A percentile compares a stretch with the other conserved stretches of the same genome.
These are phyloP conservation scores for Anoplius nigerrimus DNA, from an alignment of 2,888 invertebrate species.

Conservation along the genomic window DNA sequence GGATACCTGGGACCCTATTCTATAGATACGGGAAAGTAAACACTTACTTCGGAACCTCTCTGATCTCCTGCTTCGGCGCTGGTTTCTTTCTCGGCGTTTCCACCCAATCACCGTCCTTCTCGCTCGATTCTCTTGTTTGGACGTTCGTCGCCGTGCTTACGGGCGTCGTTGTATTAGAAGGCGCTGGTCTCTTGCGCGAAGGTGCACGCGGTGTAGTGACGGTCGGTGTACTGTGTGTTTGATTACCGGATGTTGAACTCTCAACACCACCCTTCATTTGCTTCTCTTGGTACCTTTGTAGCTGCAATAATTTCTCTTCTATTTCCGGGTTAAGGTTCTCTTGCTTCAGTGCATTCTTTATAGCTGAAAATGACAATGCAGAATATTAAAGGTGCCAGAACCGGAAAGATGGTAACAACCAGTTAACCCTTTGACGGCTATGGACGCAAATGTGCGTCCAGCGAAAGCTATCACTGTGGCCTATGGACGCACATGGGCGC, in stretches of 20 bases:
- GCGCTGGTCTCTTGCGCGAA: conserved; percentile 77
- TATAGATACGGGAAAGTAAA: conserved; percentile 1
- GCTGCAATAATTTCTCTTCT: conserved; percentile 91
- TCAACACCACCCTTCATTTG: conserved; percentile 80
- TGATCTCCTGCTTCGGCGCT: conserved; percentile 62
- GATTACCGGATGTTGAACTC: conserved; percentile 66
- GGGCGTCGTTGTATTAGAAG: conserved; percentile 60
- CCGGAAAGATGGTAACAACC: no score
- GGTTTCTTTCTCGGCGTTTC: conserved; percentile 69
- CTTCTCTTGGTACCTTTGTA: conserved; percentile 90
- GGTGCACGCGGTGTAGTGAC: conserved; percentile 75
- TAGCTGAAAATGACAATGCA: conserved; percentile 79
- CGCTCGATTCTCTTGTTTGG: conserved; percentile 40
- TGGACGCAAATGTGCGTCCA: no score
- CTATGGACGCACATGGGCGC: no score
- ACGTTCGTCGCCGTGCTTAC: conserved; percentile 33
- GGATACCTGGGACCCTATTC: background rate
- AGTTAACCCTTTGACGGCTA: no score
- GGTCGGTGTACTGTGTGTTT: conserved; percentile 61
- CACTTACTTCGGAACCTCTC: conserved; percentile 63
- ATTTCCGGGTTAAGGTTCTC: conserved; percentile 94
- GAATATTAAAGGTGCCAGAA: conserved; percentile 18
- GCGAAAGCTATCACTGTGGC: no score
- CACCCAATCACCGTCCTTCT: conserved; percentile 61
- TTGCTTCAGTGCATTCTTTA: conserved; percentile 93